These are phyloP conservation scores for Phaethornis superciliosus DNA, from an alignment of 2,113 vertebrate species.

Conservation along the genomic window DNA sequence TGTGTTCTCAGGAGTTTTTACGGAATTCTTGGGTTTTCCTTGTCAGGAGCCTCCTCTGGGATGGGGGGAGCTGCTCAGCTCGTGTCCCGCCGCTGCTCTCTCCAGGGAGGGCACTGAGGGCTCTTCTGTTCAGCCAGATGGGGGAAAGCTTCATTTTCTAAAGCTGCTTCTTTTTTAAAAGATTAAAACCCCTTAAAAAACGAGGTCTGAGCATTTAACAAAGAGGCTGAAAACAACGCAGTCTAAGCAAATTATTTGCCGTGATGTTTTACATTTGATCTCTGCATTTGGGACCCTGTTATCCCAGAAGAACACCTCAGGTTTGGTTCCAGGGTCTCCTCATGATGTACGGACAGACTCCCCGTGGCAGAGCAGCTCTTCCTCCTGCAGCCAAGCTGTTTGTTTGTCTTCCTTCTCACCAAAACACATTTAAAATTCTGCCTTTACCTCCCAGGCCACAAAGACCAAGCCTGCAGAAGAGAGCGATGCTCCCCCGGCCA, in stretches of 20 bases:
- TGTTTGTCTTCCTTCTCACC: not conserved
- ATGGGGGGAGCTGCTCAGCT: too few relatives aligned
- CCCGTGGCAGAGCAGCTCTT: accelerated
- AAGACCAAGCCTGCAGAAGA: constrained; percentile 83
- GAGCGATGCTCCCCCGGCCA: constrained; percentile 77
- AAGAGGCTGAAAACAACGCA: accelerated
- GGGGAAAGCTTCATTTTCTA: accelerated
- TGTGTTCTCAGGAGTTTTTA: accelerated
- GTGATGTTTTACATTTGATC: accelerated
- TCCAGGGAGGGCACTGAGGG: accelerated
- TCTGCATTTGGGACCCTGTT: accelerated
- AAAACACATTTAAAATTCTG: not conserved
- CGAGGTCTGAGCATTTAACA: accelerated
- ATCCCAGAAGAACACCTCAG: accelerated
- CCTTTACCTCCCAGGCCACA: constrained; percentile 45
- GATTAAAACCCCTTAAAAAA: accelerated
- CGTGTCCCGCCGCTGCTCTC: accelerated
- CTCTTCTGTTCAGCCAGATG: accelerated
- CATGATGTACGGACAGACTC: accelerated
- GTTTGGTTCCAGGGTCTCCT: accelerated
- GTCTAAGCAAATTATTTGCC: not conserved
- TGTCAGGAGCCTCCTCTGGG: too few relatives aligned
- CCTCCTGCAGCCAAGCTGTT: not conserved
- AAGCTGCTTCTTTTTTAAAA: too few relatives aligned
- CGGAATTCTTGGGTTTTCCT: accelerated